Evolutionary conservation across 2,797 vertebrate species (phyloP).

Genomic region (Galaxias olidus): DNA sequence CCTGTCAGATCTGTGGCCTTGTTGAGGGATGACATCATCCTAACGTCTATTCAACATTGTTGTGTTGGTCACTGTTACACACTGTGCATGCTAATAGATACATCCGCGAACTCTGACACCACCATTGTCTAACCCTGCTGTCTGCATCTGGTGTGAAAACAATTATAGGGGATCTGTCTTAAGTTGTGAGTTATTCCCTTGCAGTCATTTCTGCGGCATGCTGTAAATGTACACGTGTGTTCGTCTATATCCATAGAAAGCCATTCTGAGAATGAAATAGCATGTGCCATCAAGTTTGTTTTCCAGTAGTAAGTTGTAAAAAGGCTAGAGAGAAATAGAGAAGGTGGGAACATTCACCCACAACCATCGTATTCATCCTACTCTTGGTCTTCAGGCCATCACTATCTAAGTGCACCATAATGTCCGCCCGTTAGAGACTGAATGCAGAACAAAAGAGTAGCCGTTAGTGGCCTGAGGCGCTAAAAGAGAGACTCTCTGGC

Average conservation of each 20-base stretch:
- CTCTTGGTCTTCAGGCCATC: too few species aligned
- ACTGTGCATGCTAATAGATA: conserved; percentile 49
- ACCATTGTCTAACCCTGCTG: conserved; percentile 33
- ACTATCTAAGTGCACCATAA: conserved; percentile 37
- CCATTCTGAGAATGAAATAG: too few species aligned
- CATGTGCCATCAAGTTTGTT: too few species aligned
- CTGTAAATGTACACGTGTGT: too few species aligned
- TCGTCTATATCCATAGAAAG: too few species aligned
- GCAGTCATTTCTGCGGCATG: too few species aligned
- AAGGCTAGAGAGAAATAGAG: too few species aligned
- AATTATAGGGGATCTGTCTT: conserved; percentile 11
- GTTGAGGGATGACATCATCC: conserved; percentile 60
- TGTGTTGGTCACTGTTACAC: conserved; percentile 29
- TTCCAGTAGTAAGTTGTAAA: too few species aligned
- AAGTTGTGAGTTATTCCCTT: too few species aligned
- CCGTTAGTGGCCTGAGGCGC: conserved; percentile 52
- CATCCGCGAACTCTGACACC: conserved; percentile 43
- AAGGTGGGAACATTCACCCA: too few species aligned
- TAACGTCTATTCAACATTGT: conserved; percentile 65
- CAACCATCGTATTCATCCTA: too few species aligned
- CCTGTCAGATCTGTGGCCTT: conserved; percentile 53
- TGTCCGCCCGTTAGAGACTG: conserved; percentile 62
- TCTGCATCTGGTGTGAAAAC: neutral
- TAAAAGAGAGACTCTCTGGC: conserved; percentile 46
- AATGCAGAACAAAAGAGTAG: conserved; percentile 59